These are phyloP conservation scores for Lithobates pipiens DNA, from an alignment of 2,797 vertebrate genomes.

Conservation along the genomic window DNA sequence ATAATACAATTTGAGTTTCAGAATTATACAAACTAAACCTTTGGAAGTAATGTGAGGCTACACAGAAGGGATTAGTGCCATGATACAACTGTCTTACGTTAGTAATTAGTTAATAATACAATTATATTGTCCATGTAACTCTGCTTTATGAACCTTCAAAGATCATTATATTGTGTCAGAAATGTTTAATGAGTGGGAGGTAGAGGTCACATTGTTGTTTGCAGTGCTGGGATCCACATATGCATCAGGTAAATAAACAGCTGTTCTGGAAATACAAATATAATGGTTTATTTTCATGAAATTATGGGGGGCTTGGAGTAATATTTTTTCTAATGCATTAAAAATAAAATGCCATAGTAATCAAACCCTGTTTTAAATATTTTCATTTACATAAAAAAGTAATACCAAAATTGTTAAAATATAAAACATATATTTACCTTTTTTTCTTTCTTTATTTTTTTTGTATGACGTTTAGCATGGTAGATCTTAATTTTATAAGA, in stretches of 20 bases:
- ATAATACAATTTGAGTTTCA: background rate
- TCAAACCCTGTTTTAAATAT: too few species aligned
- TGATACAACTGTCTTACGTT: conserved; percentile 15
- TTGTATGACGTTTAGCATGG: too few species aligned
- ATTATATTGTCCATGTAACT: conserved; percentile 22
- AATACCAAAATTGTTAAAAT: too few species aligned
- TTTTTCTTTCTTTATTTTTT: too few species aligned
- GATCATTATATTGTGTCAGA: conserved; percentile 48
- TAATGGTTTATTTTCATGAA: background rate
- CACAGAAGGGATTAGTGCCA: conserved; percentile 3
- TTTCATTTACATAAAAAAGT: too few species aligned
- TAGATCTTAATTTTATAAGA: too few species aligned
- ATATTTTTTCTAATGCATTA: background rate
- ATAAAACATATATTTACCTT: too few species aligned
- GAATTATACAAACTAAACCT: background rate
- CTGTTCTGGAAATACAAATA: background rate
- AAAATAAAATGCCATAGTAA: too few species aligned
- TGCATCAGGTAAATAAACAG: conserved; percentile 24
- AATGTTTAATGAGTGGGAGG: conserved; percentile 44
- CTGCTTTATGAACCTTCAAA: conserved; percentile 43
- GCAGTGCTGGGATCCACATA: background rate
- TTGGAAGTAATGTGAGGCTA: conserved; percentile 10
- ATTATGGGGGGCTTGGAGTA: background rate
- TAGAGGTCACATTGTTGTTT: conserved; percentile 41
- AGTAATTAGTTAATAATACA: conserved; percentile 32